Percentiles rank a stretch among this genome's conserved stretches.
Evolutionary conservation across 1,140 invertebrate species (phyloP).

Genomic region (Oscheius sp.): DNA sequence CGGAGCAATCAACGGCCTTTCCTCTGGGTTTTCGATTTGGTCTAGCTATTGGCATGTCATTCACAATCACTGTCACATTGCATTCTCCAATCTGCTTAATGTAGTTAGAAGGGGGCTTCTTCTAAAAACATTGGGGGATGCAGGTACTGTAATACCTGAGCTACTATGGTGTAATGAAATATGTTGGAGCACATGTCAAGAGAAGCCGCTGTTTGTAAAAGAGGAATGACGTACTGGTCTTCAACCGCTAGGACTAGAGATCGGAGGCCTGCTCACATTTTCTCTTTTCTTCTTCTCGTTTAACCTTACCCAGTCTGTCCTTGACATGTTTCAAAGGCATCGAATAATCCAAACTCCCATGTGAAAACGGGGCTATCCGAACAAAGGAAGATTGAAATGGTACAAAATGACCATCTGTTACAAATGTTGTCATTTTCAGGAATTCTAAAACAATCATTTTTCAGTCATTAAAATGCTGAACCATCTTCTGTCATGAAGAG

Average conservation of each 20-base stretch:
- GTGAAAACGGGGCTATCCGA: background rate
- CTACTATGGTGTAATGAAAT: background rate
- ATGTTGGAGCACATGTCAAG: constrained; percentile 17
- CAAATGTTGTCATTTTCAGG: constrained; percentile 14
- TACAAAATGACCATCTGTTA: constrained; percentile 20
- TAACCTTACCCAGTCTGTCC: constrained; percentile 6
- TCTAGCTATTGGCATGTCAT: background rate
- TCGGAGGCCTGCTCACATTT: background rate
- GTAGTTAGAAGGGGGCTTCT: background rate
- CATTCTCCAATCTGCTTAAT: background rate
- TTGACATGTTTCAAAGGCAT: constrained; percentile 27
- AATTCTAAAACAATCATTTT: background rate
- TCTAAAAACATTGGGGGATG: background rate
- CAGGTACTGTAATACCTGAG: background rate
- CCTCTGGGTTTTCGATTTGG: background rate
- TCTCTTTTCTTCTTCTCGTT: background rate
- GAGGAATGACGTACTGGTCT: background rate
- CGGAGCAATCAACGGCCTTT: background rate
- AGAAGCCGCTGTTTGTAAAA: constrained; percentile 7
- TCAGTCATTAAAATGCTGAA: background rate
- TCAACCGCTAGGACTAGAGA: constrained; percentile 8
- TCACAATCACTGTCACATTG: background rate
- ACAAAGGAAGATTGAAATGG: constrained; percentile 9
- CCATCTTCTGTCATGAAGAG: constrained; percentile 8
- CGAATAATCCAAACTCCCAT: constrained; percentile 12